These are phyloP conservation scores for Acanthosoma haemorrhoidale DNA, from an alignment of 2,888 invertebrate genomes.

Conservation along the genomic window DNA sequence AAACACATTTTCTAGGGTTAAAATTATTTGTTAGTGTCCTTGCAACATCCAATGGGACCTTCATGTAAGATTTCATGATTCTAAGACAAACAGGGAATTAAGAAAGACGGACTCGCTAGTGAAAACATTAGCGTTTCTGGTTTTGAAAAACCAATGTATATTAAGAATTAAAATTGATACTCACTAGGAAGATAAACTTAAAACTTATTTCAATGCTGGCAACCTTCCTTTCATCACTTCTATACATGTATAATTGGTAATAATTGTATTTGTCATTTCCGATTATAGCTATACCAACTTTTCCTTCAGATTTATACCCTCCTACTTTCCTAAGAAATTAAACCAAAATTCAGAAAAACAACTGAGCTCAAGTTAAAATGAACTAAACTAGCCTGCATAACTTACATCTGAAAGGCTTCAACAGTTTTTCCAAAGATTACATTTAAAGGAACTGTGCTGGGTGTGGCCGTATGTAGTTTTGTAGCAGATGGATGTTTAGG, in stretches of 20 bases:
- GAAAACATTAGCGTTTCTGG: too few relatives aligned
- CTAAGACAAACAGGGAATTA: too few relatives aligned
- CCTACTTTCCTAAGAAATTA: slow-evolving; percentile 44
- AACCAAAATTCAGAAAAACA: background rate
- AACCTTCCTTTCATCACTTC: slow-evolving; percentile 33
- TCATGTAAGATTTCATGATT: too few relatives aligned
- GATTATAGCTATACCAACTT: slow-evolving; percentile 45
- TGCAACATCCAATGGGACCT: too few relatives aligned
- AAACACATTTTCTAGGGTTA: too few relatives aligned
- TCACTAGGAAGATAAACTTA: slow-evolving; percentile 16
- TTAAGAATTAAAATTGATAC: background rate
- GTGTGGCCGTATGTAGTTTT: background rate
- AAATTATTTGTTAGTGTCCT: too few relatives aligned
- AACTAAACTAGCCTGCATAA: background rate
- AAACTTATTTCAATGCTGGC: slow-evolving; percentile 19
- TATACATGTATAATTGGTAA: slow-evolving; percentile 46
- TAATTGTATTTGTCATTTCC: slow-evolving; percentile 43
- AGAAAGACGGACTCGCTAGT: too few relatives aligned
- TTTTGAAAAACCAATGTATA: too few relatives aligned
- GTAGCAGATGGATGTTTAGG: slow-evolving; percentile 20
- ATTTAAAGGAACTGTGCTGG: slow-evolving; percentile 1
- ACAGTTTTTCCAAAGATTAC: slow-evolving; percentile 32
- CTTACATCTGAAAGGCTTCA: slow-evolving; percentile 32
- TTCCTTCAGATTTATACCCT: slow-evolving; percentile 45
- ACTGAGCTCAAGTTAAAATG: background rate